phyloP scores from a whole-genome alignment of 2,797 vertebrate genomes.

The Sebastes steindachneri region DNA sequence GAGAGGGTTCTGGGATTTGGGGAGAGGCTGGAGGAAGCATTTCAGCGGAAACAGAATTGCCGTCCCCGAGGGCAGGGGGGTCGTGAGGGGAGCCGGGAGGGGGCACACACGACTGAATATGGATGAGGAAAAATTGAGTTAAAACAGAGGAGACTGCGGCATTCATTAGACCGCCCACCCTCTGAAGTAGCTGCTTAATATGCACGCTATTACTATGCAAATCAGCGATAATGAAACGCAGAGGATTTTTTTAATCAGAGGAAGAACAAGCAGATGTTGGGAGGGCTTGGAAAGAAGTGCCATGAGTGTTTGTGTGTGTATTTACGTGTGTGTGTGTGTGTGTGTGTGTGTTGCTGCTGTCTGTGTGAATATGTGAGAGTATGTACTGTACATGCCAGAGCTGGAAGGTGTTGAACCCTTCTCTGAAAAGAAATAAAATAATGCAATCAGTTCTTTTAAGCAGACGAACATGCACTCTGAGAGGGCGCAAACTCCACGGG shows the following conservation, averaged over 20 bases:
- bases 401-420: constrained; percentile 62
- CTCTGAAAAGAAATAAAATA: constrained; percentile 57
- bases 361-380: constrained; percentile 50
- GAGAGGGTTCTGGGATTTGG: constrained; percentile 92
- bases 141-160: constrained; percentile 94
- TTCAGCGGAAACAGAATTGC: constrained; percentile 91
- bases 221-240: constrained; percentile 90
- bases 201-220: constrained; percentile 99
- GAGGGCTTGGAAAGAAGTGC: constrained; percentile 68
- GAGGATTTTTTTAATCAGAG: constrained; percentile 87
- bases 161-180: constrained; percentile 98
- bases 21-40: constrained; percentile 88
- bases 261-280: constrained; percentile 88
- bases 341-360: constrained; percentile 16
- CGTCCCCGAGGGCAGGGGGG: constrained; percentile 87
- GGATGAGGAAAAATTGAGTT: constrained; percentile 98
- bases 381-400: constrained; percentile 58
- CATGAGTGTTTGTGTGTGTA: constrained; percentile 60
- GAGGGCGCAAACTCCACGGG: constrained; percentile 42
- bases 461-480: constrained; percentile 22
- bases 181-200: constrained; percentile 98
- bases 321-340: constrained; percentile 56
- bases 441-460: constrained; percentile 59
- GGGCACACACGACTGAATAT: constrained; percentile 89
- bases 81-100: constrained; percentile 70